phyloP scores from a whole-genome alignment of 2,888 invertebrate species.

The Seladonia tumulorum region DNA sequence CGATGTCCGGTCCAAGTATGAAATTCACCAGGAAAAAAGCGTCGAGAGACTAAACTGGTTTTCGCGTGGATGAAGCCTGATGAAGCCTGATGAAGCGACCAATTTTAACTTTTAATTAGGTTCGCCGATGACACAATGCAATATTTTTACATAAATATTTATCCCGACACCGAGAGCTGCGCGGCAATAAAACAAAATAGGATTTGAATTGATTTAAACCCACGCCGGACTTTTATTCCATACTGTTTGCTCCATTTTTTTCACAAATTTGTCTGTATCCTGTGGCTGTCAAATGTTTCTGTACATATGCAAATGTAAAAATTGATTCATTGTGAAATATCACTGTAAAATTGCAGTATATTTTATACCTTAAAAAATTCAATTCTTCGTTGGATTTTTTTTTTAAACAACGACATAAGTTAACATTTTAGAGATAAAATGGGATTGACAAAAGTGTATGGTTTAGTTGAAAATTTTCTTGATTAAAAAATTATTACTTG shows the following conservation, averaged over 20 bases:
- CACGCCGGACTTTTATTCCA: background rate
- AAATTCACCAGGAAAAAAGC: background rate
- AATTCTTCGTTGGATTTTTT: too few species aligned
- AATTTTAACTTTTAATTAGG: background rate
- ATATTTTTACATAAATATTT: background rate
- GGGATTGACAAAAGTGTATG: too few species aligned
- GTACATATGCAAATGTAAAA: too few species aligned
- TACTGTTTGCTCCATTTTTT: too few species aligned
- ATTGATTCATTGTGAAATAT: too few species aligned
- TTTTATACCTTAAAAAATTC: background rate
- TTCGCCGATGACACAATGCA: background rate
- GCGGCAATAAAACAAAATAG: background rate
- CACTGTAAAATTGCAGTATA: background rate
- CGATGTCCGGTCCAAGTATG: background rate
- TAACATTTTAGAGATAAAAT: too few species aligned
- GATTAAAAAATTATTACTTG: background rate
- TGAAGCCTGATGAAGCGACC: background rate
- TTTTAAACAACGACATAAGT: too few species aligned
- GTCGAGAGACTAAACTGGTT: background rate
- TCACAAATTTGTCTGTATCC: background rate
- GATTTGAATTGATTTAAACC: background rate
- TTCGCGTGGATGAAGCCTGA: background rate
- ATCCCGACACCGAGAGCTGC: background rate
- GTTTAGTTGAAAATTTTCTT: background rate
- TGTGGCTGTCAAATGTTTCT: too few species aligned